Base-by-base conservation (phyloP, 2,888 invertebrate species). In the Meghimatium bilineatum region DNA sequence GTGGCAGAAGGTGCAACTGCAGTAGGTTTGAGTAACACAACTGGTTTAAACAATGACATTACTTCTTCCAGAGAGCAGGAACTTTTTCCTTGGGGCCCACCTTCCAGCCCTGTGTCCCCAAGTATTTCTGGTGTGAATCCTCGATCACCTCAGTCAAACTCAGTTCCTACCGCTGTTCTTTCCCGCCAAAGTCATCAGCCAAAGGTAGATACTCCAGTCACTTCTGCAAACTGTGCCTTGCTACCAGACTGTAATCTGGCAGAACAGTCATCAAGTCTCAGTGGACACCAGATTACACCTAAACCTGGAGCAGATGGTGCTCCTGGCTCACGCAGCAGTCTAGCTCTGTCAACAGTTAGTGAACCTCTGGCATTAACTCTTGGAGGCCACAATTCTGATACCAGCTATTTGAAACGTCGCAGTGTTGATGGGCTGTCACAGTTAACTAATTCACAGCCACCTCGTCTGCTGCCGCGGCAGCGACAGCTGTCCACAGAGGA, bases 401-500 rank as follows among this genome's bases (percentile, higher is more conserved):
- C 82, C 56, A 66, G 66, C 36, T 56, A 84, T 23, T 60, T 82
- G 29, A 85, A 85, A 44, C 78, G 85, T 8, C 85, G 85, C 34
- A 86, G 86, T 77, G 85, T 86, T 38, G 86, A 86, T 63, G 85
- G 85, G 12, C 34, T 80, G 8, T 44, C 71, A 14, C 80, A 82
- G 44, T 71, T 80, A 29, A 80, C 60, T 8, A 69, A 63, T 79
- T 66, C 85, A 34, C 88, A 89, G 17, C 88, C 89, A 32, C 90
- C 90, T 8, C 85, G 88, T 38, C 87, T 90, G 49, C 88, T 88
- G 29, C 89, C 89, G 36, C 85, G 91, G 10, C 87, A 86, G 6
- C 84, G 92, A 36, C 86, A 90, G n/a, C 84, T 91, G 44, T 90
- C 90, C 63, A 90, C 91, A 26, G 91, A 92, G 74, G 91, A 92